Evolutionary conservation across 2,888 invertebrate genomes (phyloP).

Genomic region (Apoda limacodes): DNA sequence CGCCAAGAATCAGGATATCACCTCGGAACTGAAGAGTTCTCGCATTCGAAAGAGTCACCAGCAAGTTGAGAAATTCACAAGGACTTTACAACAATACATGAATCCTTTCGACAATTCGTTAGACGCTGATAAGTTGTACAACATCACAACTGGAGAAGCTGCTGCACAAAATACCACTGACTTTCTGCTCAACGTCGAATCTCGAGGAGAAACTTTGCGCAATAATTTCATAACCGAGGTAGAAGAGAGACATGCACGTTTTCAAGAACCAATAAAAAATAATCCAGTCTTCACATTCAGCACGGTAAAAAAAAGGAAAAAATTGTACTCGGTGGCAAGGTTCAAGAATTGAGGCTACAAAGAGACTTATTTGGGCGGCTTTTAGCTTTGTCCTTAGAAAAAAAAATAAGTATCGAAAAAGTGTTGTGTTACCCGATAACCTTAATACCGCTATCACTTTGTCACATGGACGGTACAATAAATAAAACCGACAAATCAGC

Average conservation of each 20-base stretch:
- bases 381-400: conserved; percentile 1
- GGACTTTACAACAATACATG: background rate
- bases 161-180: conserved; percentile 1
- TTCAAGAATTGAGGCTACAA: background rate
- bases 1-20: conserved; percentile 4
- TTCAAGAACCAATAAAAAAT: too few species aligned
- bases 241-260: too few species aligned
- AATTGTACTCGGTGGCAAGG: background rate
- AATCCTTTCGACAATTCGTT: background rate
- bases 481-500: conserved; percentile 8
- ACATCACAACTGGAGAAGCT: conserved; percentile 5
- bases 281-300: too few species aligned
- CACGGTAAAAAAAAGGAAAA: too few species aligned
- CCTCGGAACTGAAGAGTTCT: conserved; percentile 2
- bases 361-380: conserved; percentile 6
- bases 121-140: background rate
- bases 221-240: too few species aligned
- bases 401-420: conserved; percentile 4
- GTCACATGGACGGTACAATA: conserved; percentile 11
- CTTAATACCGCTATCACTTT: conserved; percentile 6
- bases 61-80: background rate
- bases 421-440: conserved; percentile 5
- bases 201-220: too few species aligned
- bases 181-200: conserved; percentile 1
- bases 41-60: background rate